Evolutionary conservation across 2,797 vertebrate genomes (phyloP), one percentile per base, ranked within the genome.

Genomic region (Sebastiscus albofasciatus): DNA sequence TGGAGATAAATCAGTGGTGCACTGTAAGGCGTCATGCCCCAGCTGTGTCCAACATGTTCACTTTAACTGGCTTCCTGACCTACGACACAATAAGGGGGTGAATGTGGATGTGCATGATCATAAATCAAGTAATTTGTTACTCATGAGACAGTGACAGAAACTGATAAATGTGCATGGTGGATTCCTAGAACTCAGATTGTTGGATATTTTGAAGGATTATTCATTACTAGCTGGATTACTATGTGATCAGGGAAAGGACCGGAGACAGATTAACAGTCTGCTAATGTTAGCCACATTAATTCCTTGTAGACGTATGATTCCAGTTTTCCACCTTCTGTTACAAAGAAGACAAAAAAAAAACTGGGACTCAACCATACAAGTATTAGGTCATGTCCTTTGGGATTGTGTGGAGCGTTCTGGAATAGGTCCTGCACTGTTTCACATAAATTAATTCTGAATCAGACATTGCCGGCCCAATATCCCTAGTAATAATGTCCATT

Each of bases 1-100:
- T 46, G 72, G 67, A 93, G 86, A 95, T 95, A 93, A 95, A 95
- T 95, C 94, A 91, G 82, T 58, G 31, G 76, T 62, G 82, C 79
- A 72, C 77, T 75, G 84, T 81, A 56, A 91, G 78, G 67, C 82
- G 59, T 87, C 81, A 80, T 83, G 80, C 75, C 87, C 91, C 84
- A 88, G 92, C 92, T 90, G 92, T 89, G 90, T 89, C 89, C 87
- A 88, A 90, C 92, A 90, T 87, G 87, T 80, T 89, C 85, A 52
- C 80, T 80, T 81, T 74, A 87, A 78, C 80, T 59, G 86, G 74
- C 61, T 88, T 85, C 31, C 29, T 89, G 93, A 93, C 90, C 93
- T 80, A 29, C 12, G 20, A 84, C 76, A 87, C 69, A 68, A 75
- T 74, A 78, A 84, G 67, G 75, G 66, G 72, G 42, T 68, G 90